Conservation (phyloP, 2,797 vertebrate species). For the Mallotus villosus region DNA sequence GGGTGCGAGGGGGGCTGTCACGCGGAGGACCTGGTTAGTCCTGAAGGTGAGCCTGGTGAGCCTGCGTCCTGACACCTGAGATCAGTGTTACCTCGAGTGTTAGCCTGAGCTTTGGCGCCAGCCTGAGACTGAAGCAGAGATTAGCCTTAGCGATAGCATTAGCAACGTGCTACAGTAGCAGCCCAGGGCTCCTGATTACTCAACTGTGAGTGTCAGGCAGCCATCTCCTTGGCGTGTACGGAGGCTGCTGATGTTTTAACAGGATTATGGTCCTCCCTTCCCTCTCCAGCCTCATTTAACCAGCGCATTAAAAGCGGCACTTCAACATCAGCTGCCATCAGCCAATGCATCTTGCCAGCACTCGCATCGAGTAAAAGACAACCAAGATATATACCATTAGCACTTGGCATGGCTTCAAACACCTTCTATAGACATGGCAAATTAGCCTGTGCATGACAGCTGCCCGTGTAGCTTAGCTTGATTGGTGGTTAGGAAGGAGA, state of each 20-base stretch:
- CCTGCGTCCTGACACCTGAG: background rate
- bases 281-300: conserved; percentile 44
- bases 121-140: conserved; percentile 32
- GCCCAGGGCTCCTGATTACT: conserved; percentile 33
- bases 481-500: conserved; percentile 7
- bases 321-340: conserved; percentile 27
- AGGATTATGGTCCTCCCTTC: conserved; percentile 40
- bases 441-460: conserved; percentile 27
- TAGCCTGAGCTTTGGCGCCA: background rate
- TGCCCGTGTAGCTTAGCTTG: conserved; percentile 9
- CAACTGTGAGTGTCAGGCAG: conserved; percentile 31
- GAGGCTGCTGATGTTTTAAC: conserved; percentile 41
- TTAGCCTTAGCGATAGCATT: conserved; percentile 34
- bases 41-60: conserved; percentile 18
- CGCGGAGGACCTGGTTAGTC: background rate
- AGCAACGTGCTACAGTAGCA: background rate
- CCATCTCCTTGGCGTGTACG: conserved; percentile 28
- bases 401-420: conserved; percentile 36
- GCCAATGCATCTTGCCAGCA: conserved; percentile 28
- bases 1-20: conserved; percentile 15
- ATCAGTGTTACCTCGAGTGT: background rate
- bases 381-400: conserved; percentile 32
- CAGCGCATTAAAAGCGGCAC: conserved; percentile 28
- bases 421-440: conserved; percentile 27
- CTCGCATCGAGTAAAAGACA: conserved; percentile 30